Conservation (phyloP, 53 echinoderm and acorn worm species). For the Patiria pectinifera region DNA sequence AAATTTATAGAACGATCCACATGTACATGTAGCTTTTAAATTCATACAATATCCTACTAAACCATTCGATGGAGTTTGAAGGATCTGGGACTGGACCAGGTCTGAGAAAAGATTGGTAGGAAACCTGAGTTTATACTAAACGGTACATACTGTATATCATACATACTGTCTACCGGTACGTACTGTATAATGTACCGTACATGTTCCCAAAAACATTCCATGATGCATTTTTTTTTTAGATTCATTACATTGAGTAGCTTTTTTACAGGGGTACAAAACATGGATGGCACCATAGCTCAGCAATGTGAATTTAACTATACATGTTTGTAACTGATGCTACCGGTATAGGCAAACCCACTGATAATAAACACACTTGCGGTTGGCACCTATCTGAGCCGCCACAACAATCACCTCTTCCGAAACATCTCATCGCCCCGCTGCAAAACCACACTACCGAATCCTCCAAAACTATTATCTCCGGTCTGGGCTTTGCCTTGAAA, state of each 20-base stretch:
- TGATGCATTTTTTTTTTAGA: too few species aligned
- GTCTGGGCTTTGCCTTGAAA: not conserved
- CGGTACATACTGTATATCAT: too few species aligned
- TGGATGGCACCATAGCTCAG: not conserved
- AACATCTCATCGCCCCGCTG: conserved; percentile 10
- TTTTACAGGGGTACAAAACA: not conserved
- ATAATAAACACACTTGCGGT: conserved; percentile 38
- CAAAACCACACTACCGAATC: not conserved
- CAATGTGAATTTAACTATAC: not conserved
- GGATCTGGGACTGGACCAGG: too few species aligned
- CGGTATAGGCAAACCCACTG: not conserved
- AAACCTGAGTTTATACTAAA: too few species aligned
- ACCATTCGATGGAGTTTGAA: too few species aligned
- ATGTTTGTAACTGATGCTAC: not conserved
- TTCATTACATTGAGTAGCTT: not conserved
- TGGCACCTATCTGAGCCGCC: conserved; percentile 34
- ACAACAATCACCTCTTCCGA: conserved; percentile 41
- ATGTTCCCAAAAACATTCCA: too few species aligned
- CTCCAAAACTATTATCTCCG: conserved; percentile 1
- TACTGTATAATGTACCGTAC: too few species aligned
- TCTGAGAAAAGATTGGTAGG: too few species aligned
- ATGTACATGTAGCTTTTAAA: too few species aligned
- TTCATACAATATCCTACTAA: too few species aligned
- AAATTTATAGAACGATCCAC: too few species aligned
- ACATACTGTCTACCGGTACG: too few species aligned